A percentile compares a stretch with the other conserved stretches of the same genome.
Conservation (phyloP, 2,888 invertebrate genomes). For the Chromoteleia sp. region DNA sequence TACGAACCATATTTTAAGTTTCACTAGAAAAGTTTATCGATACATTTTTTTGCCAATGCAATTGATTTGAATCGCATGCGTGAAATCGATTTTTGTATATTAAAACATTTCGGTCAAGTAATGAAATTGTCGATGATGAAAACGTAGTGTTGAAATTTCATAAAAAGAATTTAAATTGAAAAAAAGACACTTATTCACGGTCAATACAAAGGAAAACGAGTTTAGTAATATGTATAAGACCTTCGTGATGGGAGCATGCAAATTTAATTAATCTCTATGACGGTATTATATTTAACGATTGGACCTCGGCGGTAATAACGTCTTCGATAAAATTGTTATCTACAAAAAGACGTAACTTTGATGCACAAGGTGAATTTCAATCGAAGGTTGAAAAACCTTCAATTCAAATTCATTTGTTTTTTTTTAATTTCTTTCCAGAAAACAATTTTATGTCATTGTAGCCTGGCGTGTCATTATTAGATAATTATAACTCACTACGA, state of each 20-base stretch:
- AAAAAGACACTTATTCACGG: slow-evolving; percentile 45
- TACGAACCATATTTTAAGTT: no score
- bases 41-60: no score
- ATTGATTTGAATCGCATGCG: no score
- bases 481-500: no score
- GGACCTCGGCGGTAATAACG: slow-evolving; percentile 5
- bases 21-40: no score
- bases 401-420: no score
- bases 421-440: no score
- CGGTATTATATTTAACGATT: slow-evolving; percentile 27
- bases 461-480: no score
- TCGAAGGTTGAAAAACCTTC: neutral
- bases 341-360: neutral
- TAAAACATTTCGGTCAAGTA: slow-evolving; percentile 26
- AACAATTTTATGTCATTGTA: no score
- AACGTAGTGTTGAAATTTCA: slow-evolving; percentile 33
- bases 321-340: slow-evolving; percentile 7
- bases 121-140: slow-evolving; percentile 35
- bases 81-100: neutral
- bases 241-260: slow-evolving; percentile 41
- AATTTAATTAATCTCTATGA: slow-evolving; percentile 40
- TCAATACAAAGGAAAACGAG: slow-evolving; percentile 56
- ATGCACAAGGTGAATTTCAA: slow-evolving; percentile 17
- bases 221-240: slow-evolving; percentile 52
- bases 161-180: slow-evolving; percentile 16